These are phyloP conservation scores for Urophycis tenuis DNA, from an alignment of 2,797 vertebrate species.

Conservation along the genomic window DNA sequence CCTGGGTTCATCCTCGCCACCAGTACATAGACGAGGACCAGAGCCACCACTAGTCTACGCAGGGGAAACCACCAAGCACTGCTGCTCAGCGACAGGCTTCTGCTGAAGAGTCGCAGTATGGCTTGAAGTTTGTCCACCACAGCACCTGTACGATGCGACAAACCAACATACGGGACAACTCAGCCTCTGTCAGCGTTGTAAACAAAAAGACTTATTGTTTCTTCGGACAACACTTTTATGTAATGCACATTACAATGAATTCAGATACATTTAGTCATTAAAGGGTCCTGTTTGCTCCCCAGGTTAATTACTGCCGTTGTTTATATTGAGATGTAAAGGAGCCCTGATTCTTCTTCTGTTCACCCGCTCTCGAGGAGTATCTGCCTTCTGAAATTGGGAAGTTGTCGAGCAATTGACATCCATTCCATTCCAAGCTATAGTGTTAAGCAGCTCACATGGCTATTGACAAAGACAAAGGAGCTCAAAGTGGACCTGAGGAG, in stretches of 20 bases:
- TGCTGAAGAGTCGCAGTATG: conserved; percentile 63
- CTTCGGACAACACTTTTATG: background rate
- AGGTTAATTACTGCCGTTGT: no score
- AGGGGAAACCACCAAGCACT: conserved; percentile 66
- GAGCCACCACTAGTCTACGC: conserved; percentile 70
- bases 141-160: conserved; percentile 60
- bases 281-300: no score
- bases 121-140: conserved; percentile 64
- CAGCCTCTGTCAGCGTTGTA: background rate
- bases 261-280: background rate
- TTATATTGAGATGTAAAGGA: no score
- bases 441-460: no score
- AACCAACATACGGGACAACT: conserved; percentile 12
- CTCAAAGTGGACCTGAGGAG: no score
- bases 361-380: no score
- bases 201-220: background rate
- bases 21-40: conserved; percentile 80
- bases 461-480: no score
- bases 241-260: background rate
- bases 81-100: conserved; percentile 56
- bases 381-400: no score
- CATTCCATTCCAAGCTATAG: no score
- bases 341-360: no score
- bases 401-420: no score
- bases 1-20: conserved; percentile 86